A percentile compares a stretch with the other conserved stretches of the same genome.
Evolutionary conservation across 2,888 invertebrate species (phyloP).

Genomic region (Leptinotarsa peninsularis): DNA sequence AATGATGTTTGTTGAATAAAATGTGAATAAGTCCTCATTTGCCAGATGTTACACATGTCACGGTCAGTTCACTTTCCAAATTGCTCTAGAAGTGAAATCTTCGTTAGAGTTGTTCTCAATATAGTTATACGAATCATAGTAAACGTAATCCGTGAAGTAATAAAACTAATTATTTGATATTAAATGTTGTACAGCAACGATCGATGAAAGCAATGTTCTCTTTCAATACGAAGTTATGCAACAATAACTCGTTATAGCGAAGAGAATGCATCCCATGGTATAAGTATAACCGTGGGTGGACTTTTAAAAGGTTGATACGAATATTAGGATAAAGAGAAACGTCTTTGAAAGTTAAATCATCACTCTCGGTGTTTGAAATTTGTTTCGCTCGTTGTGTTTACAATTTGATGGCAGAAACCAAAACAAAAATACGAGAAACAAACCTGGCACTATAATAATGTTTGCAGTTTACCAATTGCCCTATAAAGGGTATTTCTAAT

Average conservation of each 20-base stretch:
- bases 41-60: constrained; percentile 4
- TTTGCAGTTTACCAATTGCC: no score
- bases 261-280: constrained; percentile 14
- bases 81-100: constrained; percentile 15
- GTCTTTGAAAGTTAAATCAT: neutral
- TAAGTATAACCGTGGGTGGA: constrained; percentile 6
- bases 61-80: constrained; percentile 9
- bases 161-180: constrained; percentile 1
- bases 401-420: neutral
- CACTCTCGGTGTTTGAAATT: neutral
- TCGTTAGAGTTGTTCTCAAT: constrained; percentile 13
- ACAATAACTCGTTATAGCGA: constrained; percentile 8
- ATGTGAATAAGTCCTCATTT: neutral
- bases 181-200: constrained; percentile 4
- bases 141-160: constrained; percentile 4
- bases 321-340: neutral
- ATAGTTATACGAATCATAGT: neutral
- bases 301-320: neutral
- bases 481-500: no score
- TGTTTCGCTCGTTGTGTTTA: neutral
- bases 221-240: constrained; percentile 5
- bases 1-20: neutral
- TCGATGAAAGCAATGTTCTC: constrained; percentile 12
- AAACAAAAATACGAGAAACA: neutral
- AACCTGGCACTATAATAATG: no score